phyloP scores from a whole-genome alignment of 2,888 invertebrate species.

The Operophtera brumata region DNA sequence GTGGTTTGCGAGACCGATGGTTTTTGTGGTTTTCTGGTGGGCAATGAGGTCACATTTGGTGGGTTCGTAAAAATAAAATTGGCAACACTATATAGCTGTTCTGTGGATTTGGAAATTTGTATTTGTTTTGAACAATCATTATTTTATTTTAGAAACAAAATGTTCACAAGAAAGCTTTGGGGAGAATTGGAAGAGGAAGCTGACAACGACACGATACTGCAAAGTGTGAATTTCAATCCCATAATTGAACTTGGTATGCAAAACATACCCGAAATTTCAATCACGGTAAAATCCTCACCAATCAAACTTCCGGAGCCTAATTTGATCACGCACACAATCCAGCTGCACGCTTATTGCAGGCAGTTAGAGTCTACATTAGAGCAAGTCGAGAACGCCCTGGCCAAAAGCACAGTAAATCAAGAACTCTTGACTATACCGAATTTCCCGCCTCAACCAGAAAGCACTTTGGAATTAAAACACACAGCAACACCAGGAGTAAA shows the following conservation, averaged over 20 bases:
- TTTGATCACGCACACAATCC: conserved; percentile 72
- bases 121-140: too few species aligned
- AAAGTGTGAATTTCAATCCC: conserved; percentile 74
- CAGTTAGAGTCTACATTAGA: conserved; percentile 64
- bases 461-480: conserved; percentile 55
- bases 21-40: too few species aligned
- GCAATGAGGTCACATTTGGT: too few species aligned
- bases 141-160: too few species aligned
- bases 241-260: conserved; percentile 77
- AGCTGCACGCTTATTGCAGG: conserved; percentile 63
- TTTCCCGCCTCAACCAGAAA: conserved; percentile 58
- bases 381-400: conserved; percentile 46
- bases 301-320: conserved; percentile 70
- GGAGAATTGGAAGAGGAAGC: conserved; percentile 67
- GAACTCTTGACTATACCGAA: conserved; percentile 60
- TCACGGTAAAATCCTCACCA: conserved; percentile 69
- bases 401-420: conserved; percentile 54
- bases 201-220: conserved; percentile 59
- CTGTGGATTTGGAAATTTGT: too few species aligned
- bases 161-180: conserved; percentile 63
- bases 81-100: too few species aligned
- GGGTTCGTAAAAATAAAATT: too few species aligned
- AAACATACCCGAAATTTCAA: conserved; percentile 75
- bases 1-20: too few species aligned
- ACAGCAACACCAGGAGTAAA: conserved; percentile 60